A percentile compares a stretch with the other conserved stretches of the same genome.
These are phyloP conservation scores for Odontamblyopus rebecca DNA, from an alignment of 2,797 vertebrate genomes.

Conservation along the genomic window DNA sequence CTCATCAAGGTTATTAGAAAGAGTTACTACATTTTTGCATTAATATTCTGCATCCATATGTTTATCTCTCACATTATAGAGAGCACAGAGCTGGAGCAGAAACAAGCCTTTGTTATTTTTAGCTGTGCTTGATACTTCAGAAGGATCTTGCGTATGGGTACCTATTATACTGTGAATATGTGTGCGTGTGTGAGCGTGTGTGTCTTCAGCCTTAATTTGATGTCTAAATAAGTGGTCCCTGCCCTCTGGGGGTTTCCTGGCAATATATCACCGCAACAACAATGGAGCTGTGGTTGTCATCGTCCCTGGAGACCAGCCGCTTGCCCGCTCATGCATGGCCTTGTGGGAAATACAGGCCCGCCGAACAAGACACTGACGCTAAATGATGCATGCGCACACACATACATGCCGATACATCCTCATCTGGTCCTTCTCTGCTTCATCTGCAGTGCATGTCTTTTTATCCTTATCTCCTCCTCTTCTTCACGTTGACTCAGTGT, in stretches of 20 bases:
- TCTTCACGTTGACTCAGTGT: slow-evolving; percentile 14
- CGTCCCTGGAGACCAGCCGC: slow-evolving; percentile 55
- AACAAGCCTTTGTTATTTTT: slow-evolving; percentile 8
- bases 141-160: slow-evolving; percentile 22
- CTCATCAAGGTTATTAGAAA: no score
- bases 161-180: slow-evolving; percentile 27
- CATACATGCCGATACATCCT: slow-evolving; percentile 23
- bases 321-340: slow-evolving; percentile 65
- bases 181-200: slow-evolving; percentile 27
- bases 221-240: slow-evolving; percentile 77
- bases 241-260: slow-evolving; percentile 58
- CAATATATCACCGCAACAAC: slow-evolving; percentile 70
- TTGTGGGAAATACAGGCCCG: slow-evolving; percentile 63
- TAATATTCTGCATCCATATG: background rate
- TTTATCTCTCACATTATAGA: slow-evolving; percentile 16
- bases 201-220: slow-evolving; percentile 73
- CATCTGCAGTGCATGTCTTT: slow-evolving; percentile 10
- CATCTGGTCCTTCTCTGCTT: slow-evolving; percentile 33
- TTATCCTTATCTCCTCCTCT: slow-evolving; percentile 3
- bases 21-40: background rate
- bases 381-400: slow-evolving; percentile 46
- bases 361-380: slow-evolving; percentile 45
- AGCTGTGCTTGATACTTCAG: slow-evolving; percentile 13
- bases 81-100: background rate
- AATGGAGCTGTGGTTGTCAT: slow-evolving; percentile 63